Base-by-base conservation (phyloP, 2,888 invertebrate species). In the Eilema griseolum region DNA sequence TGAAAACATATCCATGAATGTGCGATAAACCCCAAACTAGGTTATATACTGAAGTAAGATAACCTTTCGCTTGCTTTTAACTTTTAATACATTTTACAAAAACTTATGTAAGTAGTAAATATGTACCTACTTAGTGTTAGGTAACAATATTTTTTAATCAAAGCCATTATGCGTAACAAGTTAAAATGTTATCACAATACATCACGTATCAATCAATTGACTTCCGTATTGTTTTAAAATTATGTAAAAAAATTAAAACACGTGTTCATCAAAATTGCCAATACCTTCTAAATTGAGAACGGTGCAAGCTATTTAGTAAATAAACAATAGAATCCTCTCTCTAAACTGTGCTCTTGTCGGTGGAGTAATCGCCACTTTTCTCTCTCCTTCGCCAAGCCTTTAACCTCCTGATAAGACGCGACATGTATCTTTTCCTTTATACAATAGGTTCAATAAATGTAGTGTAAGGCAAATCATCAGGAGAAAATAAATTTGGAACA, bases 1-100 rank as follows among this genome's bases (percentile, higher is more conserved):
- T 70, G 71, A 64, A 71, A 41, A 20, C 11, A 62, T 62, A 62
- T 63, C 56, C 65, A 24, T 33, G 72, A 66, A 11, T 69, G 56
- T 41, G 16, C 23, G 46, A 57, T 26, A 37, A 28, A 23, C 37
- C 70, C 67, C 61, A 72, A 69, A 71, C 11, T 61, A 14, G 41
- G 46, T 67, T 66, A 70, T 56, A 16, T 52, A 71, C 68, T 37
- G 28, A 56, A 61, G 8, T 24, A 41, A 28, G 57, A 71, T 72
- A 70, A 69, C 57, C 23, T 31, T 61, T 26, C 52, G n/a, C 52
- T 52, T 62, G 41, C 37, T 62, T 62, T 41, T 24, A 20, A 62
- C 37, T 41, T 41, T 26, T 20, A 41, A 41, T 23, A 11, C 16
- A 41, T 52, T 1, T n/a, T 52, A 52, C 20, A n/a, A 52, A 2